A percentile compares a stretch with the other conserved stretches of the same genome.
phyloP scores from a whole-genome alignment of 2,888 invertebrate genomes.

The Lamellibrachia columna region DNA sequence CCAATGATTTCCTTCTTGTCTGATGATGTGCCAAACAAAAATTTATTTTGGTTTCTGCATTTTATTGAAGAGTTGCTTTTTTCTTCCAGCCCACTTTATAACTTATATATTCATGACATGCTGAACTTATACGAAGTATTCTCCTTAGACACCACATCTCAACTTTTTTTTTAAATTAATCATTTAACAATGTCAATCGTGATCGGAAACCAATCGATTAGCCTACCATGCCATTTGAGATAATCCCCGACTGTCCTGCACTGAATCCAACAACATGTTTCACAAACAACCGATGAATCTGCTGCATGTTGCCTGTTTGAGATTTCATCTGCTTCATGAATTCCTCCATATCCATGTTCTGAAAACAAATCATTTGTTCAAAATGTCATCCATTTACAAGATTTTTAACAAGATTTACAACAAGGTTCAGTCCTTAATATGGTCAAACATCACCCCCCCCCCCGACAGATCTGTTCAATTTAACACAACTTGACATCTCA shows the following conservation, averaged over 20 bases:
- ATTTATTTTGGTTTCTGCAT: too few relatives aligned
- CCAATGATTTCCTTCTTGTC: too few relatives aligned
- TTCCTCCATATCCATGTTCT: conserved; percentile 67
- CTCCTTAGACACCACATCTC: too few relatives aligned
- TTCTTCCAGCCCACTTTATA: too few relatives aligned
- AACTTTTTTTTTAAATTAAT: too few relatives aligned
- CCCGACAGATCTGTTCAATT: too few relatives aligned
- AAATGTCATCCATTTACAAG: neutral
- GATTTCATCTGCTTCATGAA: conserved; percentile 55
- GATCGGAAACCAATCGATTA: neutral
- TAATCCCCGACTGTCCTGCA: conserved; percentile 76
- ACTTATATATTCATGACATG: too few relatives aligned
- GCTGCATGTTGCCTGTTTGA: conserved; percentile 54
- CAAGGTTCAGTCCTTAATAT: neutral
- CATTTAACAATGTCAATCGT: too few relatives aligned
- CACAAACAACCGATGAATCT: conserved; percentile 73
- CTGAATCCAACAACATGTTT: conserved; percentile 78
- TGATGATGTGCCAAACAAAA: too few relatives aligned
- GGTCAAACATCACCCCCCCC: neutral
- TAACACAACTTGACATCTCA: neutral
- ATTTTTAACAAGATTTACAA: neutral
- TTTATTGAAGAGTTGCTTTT: too few relatives aligned
- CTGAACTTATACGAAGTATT: too few relatives aligned
- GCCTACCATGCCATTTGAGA: conserved; percentile 85
- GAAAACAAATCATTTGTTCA: conserved; percentile 34